Conservation (phyloP, 2,113 vertebrate species). For the Merops nubicus region DNA sequence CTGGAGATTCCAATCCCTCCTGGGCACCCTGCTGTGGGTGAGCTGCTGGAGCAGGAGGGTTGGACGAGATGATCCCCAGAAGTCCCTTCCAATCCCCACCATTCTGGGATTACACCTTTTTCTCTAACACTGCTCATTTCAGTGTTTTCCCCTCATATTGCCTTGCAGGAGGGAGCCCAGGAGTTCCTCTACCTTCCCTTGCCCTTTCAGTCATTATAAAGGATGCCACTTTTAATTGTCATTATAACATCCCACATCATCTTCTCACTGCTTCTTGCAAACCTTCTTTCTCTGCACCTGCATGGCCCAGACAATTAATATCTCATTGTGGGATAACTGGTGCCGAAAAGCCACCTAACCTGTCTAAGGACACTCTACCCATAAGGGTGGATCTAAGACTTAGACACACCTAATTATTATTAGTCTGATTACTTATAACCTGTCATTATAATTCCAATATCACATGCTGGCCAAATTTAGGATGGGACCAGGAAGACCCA, state of each 20-base stretch:
- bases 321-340: background rate
- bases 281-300: background rate
- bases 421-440: background rate
- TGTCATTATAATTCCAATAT: background rate
- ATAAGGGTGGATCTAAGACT: background rate
- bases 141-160: accelerated
- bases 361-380: background rate
- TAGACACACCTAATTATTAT: constrained; percentile 25
- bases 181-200: background rate
- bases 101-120: background rate
- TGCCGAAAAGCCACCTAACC: background rate
- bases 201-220: background rate
- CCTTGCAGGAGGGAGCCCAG: accelerated
- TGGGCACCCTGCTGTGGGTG: too few species aligned
- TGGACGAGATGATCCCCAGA: background rate
- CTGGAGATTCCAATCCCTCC: too few species aligned
- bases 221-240: background rate
- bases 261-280: background rate
- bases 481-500: background rate
- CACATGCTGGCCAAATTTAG: background rate
- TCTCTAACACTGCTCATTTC: background rate
- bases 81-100: background rate
- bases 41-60: background rate
- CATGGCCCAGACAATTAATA: background rate
- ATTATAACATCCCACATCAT: background rate